Conservation (phyloP, 2,888 invertebrate genomes). For the Flexamia atlantica region DNA sequence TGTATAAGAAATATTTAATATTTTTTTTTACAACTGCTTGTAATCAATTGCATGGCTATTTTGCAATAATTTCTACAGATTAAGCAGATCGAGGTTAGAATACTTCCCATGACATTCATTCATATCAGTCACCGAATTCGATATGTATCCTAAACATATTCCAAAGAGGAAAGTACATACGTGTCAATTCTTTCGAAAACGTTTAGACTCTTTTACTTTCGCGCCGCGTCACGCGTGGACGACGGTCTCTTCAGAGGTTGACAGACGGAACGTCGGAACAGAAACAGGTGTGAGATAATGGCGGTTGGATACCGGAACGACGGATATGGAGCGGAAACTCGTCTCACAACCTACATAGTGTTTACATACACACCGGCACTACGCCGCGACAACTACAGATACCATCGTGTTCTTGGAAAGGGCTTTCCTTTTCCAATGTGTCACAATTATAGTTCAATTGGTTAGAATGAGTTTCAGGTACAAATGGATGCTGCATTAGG, state of each 20-base stretch:
- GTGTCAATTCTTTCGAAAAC: too few species aligned
- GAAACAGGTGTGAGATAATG: slow-evolving; percentile 53
- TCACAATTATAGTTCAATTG: background rate
- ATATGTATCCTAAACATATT: too few species aligned
- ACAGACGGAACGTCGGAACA: slow-evolving; percentile 19
- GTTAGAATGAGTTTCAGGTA: too few species aligned
- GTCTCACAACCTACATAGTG: slow-evolving; percentile 59
- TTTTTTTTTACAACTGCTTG: too few species aligned
- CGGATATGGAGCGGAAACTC: slow-evolving; percentile 61
- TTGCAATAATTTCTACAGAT: too few species aligned
- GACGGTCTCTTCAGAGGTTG: background rate
- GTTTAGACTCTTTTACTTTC: slow-evolving; percentile 28
- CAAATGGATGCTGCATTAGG: too few species aligned
- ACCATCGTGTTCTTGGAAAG: slow-evolving; percentile 1
- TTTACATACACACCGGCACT: slow-evolving; percentile 48
- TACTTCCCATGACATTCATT: too few species aligned
- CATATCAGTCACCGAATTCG: too few species aligned
- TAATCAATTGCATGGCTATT: too few species aligned
- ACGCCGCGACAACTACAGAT: background rate
- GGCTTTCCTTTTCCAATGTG: background rate
- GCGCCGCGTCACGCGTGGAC: background rate
- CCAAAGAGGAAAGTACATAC: too few species aligned
- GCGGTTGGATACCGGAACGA: slow-evolving; percentile 50
- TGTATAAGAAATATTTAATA: too few species aligned
- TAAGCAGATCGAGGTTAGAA: too few species aligned